Evolutionary conservation across 2,797 vertebrate genomes (phyloP).

Genomic region (Coracias cyanogaster): DNA sequence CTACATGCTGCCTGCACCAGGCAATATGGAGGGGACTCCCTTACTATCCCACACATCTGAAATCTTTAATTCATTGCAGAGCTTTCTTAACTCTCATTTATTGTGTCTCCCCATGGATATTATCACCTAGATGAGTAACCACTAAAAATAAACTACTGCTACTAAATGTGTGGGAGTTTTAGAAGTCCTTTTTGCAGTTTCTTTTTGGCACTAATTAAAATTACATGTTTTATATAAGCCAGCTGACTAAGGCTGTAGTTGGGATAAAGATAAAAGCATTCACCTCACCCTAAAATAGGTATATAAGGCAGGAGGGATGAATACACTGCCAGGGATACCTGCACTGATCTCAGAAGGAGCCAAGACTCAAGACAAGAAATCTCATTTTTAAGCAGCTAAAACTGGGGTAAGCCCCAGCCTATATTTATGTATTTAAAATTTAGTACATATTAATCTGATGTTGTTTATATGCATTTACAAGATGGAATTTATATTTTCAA

Average conservation of each 20-base stretch:
- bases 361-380: background rate
- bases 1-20: background rate
- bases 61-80: background rate
- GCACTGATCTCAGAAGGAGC: background rate
- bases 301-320: background rate
- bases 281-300: background rate
- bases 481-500: background rate
- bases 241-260: background rate
- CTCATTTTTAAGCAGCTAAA: background rate
- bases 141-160: background rate
- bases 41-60: background rate
- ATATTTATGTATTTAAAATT: background rate
- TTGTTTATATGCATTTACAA: background rate
- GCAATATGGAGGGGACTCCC: no score
- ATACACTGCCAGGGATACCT: background rate
- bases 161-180: background rate
- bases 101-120: background rate
- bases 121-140: background rate
- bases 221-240: background rate
- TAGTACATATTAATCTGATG: background rate
- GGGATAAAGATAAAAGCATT: background rate
- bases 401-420: background rate
- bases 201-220: constrained; percentile 27
- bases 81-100: background rate
- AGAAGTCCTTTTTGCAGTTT: background rate